Conservation (phyloP, 92 coral and sea anemone genomes). For the Desmophyllum pertusum region DNA sequence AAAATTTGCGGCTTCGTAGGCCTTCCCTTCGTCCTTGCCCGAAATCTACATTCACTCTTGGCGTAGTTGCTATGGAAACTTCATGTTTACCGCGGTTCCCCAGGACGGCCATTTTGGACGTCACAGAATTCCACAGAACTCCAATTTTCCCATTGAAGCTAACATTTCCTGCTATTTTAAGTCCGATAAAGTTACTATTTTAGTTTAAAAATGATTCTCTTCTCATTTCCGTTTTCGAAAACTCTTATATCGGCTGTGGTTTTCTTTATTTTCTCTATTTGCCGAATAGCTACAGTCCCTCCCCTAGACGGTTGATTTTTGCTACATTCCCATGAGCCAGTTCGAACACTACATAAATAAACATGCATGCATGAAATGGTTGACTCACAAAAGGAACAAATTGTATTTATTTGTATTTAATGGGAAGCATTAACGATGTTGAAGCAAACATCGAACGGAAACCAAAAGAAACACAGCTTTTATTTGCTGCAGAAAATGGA, state of each 20-base stretch:
- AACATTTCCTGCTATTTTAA: neutral
- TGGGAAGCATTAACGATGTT: constrained; percentile 76
- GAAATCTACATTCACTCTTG: constrained; percentile 12
- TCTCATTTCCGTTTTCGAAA: neutral
- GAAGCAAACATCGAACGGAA: constrained; percentile 63
- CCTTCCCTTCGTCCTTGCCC: constrained; percentile 30
- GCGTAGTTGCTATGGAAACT: constrained; percentile 69
- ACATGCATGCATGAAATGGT: constrained; percentile 16
- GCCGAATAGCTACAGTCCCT: neutral
- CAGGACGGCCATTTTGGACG: constrained; percentile 39
- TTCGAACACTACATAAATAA: constrained; percentile 21
- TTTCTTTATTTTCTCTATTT: neutral
- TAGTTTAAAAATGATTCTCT: neutral
- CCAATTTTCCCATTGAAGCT: neutral
- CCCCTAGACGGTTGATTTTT: constrained; percentile 7
- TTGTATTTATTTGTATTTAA: constrained; percentile 22
- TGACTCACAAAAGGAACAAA: neutral
- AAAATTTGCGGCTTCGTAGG: constrained; percentile 48
- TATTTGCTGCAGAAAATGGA: constrained; percentile 83
- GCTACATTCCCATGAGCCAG: constrained; percentile 31
- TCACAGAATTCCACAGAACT: neutral
- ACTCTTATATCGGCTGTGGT: neutral
- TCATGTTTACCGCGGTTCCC: constrained; percentile 65
- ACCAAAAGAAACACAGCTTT: constrained; percentile 72
- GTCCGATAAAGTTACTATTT: neutral